Conservation (phyloP, 2,797 vertebrate species). For the Melanogrammus aeglefinus region DNA sequence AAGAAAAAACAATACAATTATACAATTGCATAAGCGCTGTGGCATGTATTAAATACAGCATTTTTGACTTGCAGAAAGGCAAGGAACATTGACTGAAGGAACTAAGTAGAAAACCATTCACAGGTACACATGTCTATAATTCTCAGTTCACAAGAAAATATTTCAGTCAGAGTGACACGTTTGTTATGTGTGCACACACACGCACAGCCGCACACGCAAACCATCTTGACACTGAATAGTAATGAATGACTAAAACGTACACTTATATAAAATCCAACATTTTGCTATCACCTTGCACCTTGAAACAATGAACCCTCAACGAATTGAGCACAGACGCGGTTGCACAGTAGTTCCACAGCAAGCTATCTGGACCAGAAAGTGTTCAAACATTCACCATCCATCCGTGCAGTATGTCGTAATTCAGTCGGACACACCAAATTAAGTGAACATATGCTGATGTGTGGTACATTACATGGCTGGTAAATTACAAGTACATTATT, state of each 20-base stretch:
- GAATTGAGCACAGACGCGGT: slow-evolving; percentile 15
- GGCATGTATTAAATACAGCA: slow-evolving; percentile 85
- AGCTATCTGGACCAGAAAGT: neutral
- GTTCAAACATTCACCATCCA: slow-evolving; percentile 30
- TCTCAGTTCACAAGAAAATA: slow-evolving; percentile 67
- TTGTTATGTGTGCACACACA: slow-evolving; percentile 23
- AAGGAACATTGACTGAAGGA: slow-evolving; percentile 78
- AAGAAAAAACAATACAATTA: slow-evolving; percentile 64
- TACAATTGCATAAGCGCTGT: slow-evolving; percentile 89
- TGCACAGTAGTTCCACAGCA: neutral
- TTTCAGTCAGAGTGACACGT: slow-evolving; percentile 44
- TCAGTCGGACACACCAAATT: slow-evolving; percentile 40
- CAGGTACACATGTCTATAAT: slow-evolving; percentile 77
- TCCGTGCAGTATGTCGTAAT: slow-evolving; percentile 37
- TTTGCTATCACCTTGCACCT: slow-evolving; percentile 21
- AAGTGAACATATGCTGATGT: slow-evolving; percentile 47
- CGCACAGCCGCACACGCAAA: slow-evolving; percentile 35
- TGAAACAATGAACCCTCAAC: slow-evolving; percentile 41
- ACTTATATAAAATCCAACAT: slow-evolving; percentile 49
- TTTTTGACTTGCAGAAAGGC: slow-evolving; percentile 86
- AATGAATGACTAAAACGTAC: slow-evolving; percentile 71
- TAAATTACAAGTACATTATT: slow-evolving; percentile 60
- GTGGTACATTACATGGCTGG: slow-evolving; percentile 38
- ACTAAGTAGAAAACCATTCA: slow-evolving; percentile 75
- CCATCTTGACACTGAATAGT: slow-evolving; percentile 65